Evolutionary conservation across 2,888 invertebrate species (phyloP).

Genomic region (Cremastinae sp.): DNA sequence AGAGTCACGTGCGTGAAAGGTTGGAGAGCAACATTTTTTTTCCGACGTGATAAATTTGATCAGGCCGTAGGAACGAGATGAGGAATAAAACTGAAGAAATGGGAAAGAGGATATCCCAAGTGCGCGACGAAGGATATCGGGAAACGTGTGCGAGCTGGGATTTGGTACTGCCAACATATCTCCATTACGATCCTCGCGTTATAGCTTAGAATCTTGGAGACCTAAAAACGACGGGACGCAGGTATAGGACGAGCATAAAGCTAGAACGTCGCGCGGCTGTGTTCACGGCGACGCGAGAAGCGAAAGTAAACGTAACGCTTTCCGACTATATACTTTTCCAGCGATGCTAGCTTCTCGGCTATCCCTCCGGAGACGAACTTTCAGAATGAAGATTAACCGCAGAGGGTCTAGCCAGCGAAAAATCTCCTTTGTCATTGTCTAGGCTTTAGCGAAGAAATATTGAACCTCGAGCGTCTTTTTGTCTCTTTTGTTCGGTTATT

Average conservation of each 20-base stretch:
- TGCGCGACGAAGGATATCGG: conserved; percentile 53
- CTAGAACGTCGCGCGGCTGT: conserved; percentile 55
- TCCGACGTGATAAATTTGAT: conserved; percentile 48
- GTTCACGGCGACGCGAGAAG: conserved; percentile 49
- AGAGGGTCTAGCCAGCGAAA: conserved; percentile 62
- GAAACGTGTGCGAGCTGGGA: conserved; percentile 52
- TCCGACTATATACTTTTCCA: conserved; percentile 44
- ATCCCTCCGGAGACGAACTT: conserved; percentile 69
- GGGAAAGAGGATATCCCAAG: conserved; percentile 42
- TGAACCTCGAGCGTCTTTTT: conserved; percentile 36
- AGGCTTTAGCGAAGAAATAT: conserved; percentile 72
- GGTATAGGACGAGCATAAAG: conserved; percentile 27
- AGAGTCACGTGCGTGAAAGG: background rate
- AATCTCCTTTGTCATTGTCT: conserved; percentile 75
- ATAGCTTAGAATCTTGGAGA: no score
- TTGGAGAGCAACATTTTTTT: conserved; percentile 20
- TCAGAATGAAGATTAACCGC: conserved; percentile 77
- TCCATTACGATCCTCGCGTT: conserved; percentile 70
- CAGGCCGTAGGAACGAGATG: conserved; percentile 25
- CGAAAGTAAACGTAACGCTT: conserved; percentile 21
- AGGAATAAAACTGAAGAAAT: conserved; percentile 52
- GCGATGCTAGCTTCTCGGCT: conserved; percentile 17
- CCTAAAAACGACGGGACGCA: conserved; percentile 19
- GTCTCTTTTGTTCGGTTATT: conserved; percentile 4
- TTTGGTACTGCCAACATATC: conserved; percentile 67